These are phyloP conservation scores for Trachymyrmex septentrionalis DNA, from an alignment of 1,140 invertebrate species.

Conservation along the genomic window DNA sequence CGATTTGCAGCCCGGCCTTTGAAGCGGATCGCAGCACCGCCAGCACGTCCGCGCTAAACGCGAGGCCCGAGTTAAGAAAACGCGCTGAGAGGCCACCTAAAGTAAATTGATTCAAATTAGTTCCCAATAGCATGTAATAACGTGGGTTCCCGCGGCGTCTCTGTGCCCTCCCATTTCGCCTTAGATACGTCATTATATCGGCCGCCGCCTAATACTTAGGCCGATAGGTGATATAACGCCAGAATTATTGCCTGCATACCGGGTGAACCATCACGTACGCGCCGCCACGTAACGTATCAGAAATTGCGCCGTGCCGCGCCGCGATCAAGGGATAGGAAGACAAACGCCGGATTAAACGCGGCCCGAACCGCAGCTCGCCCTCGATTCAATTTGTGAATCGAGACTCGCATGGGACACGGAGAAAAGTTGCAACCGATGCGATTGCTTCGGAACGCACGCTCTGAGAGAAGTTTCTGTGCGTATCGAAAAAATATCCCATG, in stretches of 20 bases:
- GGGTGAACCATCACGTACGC: constrained; percentile 78
- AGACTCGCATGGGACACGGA: background rate
- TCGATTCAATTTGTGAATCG: constrained; percentile 36
- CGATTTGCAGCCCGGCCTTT: constrained; percentile 62
- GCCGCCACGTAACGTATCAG: constrained; percentile 67
- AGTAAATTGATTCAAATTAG: constrained; percentile 86
- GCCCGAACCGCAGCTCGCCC: constrained; percentile 1
- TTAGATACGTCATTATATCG: constrained; percentile 84
- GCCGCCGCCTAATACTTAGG: constrained; percentile 86
- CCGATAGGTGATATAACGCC: constrained; percentile 85
- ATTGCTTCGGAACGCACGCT: background rate
- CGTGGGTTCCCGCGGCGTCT: constrained; percentile 78
- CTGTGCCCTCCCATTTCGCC: constrained; percentile 80
- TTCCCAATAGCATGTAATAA: constrained; percentile 85
- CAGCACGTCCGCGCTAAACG: constrained; percentile 70
- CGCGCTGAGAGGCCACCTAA: constrained; percentile 74
- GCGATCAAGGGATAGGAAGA: constrained; percentile 46
- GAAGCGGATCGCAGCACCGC: constrained; percentile 60
- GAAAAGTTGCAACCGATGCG: background rate
- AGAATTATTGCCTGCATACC: constrained; percentile 82
- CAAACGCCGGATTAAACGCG: constrained; percentile 68
- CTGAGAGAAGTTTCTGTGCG: background rate
- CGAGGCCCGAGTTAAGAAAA: constrained; percentile 71
- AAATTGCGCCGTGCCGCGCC: constrained; percentile 62
- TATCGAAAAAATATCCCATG: background rate